A percentile compares a stretch with the other conserved stretches of the same genome.
Conservation (phyloP, 2,888 invertebrate species). For the Drosophila monieri region DNA sequence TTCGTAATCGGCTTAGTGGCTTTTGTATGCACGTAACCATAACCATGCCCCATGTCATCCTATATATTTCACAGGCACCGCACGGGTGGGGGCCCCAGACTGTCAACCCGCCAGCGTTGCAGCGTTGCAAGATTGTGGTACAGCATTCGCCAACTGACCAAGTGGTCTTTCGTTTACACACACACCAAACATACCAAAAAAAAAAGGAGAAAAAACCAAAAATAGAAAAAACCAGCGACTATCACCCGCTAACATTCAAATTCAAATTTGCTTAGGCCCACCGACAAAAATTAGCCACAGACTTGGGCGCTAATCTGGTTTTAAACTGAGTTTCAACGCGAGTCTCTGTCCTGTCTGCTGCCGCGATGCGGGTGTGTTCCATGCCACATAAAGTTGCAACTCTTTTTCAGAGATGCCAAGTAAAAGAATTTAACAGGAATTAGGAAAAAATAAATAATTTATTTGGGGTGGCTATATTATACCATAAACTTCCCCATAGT, state of each 20-base stretch:
- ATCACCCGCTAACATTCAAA: conserved; percentile 81
- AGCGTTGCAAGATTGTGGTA: conserved; percentile 54
- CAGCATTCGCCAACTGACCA: conserved; percentile 76
- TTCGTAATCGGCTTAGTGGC: conserved; percentile 71
- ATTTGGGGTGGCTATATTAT: too few species aligned
- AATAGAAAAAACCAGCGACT: conserved; percentile 56
- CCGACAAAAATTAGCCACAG: conserved; percentile 75
- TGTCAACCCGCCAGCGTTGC: conserved; percentile 60
- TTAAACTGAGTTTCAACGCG: conserved; percentile 79
- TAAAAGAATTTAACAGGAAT: neutral
- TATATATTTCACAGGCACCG: conserved; percentile 76
- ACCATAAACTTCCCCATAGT: too few species aligned
- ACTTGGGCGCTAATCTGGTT: conserved; percentile 81
- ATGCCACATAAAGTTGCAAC: conserved; percentile 36
- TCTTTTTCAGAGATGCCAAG: neutral
- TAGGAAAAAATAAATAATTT: neutral
- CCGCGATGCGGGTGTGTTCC: conserved; percentile 80
- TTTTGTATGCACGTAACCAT: conserved; percentile 72
- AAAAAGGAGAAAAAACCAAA: conserved; percentile 27
- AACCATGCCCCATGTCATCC: conserved; percentile 78
- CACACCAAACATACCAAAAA: neutral
- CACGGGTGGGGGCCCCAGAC: conserved; percentile 51
- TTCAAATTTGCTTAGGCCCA: conserved; percentile 75
- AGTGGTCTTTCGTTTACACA: conserved; percentile 53
- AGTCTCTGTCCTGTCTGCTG: conserved; percentile 37